Evolutionary conservation across 2,113 vertebrate genomes (phyloP).

Genomic region (Cinclus mexicanus): DNA sequence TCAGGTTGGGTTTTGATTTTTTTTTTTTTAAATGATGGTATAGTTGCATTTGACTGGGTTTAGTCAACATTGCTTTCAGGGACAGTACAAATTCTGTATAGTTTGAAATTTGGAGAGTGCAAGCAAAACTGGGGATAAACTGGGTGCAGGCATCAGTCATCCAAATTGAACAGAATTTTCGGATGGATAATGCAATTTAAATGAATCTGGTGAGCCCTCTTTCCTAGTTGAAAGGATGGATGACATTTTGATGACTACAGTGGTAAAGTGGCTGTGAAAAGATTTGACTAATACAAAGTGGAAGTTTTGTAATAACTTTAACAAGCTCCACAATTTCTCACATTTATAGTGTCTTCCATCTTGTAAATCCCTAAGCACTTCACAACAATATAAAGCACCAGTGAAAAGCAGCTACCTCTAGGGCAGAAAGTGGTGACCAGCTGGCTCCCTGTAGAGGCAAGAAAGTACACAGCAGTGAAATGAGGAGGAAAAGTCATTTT

Average conservation of each 20-base stretch:
- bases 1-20: too few species aligned
- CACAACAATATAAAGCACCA: slow-evolving; percentile 58
- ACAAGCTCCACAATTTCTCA: slow-evolving; percentile 51
- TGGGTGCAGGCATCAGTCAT: background rate
- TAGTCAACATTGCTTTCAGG: background rate
- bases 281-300: slow-evolving; percentile 54
- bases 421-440: slow-evolving; percentile 52
- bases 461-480: slow-evolving; percentile 17
- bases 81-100: background rate
- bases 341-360: slow-evolving; percentile 58
- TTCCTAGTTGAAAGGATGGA: slow-evolving; percentile 31
- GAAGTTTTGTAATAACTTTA: slow-evolving; percentile 60
- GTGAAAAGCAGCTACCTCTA: slow-evolving; percentile 57
- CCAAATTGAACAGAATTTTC: background rate
- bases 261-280: slow-evolving; percentile 55
- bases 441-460: slow-evolving; percentile 18
- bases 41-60: background rate
- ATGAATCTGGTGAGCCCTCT: background rate
- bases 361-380: slow-evolving; percentile 59
- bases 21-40: background rate
- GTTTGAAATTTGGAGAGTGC: background rate
- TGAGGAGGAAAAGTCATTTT: slow-evolving; percentile 14
- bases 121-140: background rate
- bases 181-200: background rate
- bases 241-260: slow-evolving; percentile 59